Percentiles rank a stretch among this genome's conserved stretches.
Evolutionary conservation across 1,140 invertebrate genomes (phyloP).

Genomic region (Brachionus koreanus): DNA sequence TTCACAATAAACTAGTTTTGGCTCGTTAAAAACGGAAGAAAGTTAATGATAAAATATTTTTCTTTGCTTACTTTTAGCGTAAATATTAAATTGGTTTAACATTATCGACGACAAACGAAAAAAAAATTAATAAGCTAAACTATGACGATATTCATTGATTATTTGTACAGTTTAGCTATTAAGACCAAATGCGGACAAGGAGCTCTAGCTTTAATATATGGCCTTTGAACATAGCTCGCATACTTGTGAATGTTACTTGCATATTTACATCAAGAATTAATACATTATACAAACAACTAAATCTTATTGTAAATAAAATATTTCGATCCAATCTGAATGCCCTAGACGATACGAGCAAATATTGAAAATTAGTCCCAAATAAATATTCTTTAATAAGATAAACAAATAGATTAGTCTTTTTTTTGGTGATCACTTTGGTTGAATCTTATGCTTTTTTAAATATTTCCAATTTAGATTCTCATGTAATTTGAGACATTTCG

Average conservation of each 20-base stretch:
- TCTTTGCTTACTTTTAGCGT: neutral
- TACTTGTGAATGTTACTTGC: slow-evolving; percentile 38
- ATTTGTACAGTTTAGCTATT: neutral
- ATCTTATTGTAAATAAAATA: slow-evolving; percentile 22
- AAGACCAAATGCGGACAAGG: neutral
- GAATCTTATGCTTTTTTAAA: neutral
- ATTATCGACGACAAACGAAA: neutral
- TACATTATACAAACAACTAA: slow-evolving; percentile 31
- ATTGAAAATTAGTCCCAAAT: neutral
- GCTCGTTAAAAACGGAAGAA: neutral
- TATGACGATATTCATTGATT: neutral
- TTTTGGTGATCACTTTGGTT: neutral
- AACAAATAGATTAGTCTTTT: slow-evolving; percentile 28
- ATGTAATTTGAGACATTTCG: slow-evolving; percentile 19
- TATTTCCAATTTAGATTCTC: neutral
- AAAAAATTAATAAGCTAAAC: slow-evolving; percentile 36
- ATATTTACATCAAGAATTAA: slow-evolving; percentile 40
- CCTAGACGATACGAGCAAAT: slow-evolving; percentile 3
- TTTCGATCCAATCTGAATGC: slow-evolving; percentile 10
- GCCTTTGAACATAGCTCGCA: neutral
- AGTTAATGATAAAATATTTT: slow-evolving; percentile 33
- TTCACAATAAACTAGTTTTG: slow-evolving; percentile 15
- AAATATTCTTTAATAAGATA: slow-evolving; percentile 22
- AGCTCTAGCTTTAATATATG: neutral
- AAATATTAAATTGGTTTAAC: slow-evolving; percentile 37